Evolutionary conservation across 2,113 vertebrate genomes (phyloP), one percentile per base, ranked within the genome.

Genomic region (Euleptes europaea): DNA sequence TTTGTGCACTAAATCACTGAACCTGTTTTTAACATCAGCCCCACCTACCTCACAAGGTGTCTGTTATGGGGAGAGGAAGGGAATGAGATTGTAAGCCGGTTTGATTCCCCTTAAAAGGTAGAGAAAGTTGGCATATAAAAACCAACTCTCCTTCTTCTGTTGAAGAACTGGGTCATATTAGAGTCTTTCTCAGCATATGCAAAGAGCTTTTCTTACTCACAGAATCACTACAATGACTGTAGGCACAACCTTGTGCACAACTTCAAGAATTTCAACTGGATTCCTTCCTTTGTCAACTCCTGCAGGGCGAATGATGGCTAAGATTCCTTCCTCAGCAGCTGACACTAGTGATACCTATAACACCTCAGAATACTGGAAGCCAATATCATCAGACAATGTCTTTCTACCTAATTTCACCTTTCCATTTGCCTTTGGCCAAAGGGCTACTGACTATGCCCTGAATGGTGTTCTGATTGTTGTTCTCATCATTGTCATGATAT

Each of bases 401-500:
- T 93, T 42, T 12, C 84, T 65, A 21, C 60, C 21, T 0, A 96
- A 95, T 13, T 35, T 88, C 71, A 92, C 93, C 51, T 78, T 71
- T 74, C 94, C 92, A 0, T 54, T 92, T 35, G 84, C 93, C 63
- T 91, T 88, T 0, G 49, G 90, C 83, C 86, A 91, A 51, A 84
- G 90, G 17, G 69, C 92, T 63, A 87, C 84, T 0, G 95, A 97
- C 93, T 87, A 80, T 88, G 90, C 89, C 1, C 89, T 97, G 26
- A 96, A 92, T 4, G 1, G 74, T 47, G 74, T 96, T 57, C 84
- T 91, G 80, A 40, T 97, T 0, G 0, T 93, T 63, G 94, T 96
- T 86, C 91, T 98, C 73, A 92, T 97, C 0, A 0, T 96, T 80
- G 87, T 96, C 51, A 97, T 97, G 97, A 87, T 97, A 26, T 97